Percentiles rank a stretch among this genome's conserved stretches.
Evolutionary conservation across 2,888 invertebrate genomes (phyloP).

Genomic region (Sarcophaga rosellei): DNA sequence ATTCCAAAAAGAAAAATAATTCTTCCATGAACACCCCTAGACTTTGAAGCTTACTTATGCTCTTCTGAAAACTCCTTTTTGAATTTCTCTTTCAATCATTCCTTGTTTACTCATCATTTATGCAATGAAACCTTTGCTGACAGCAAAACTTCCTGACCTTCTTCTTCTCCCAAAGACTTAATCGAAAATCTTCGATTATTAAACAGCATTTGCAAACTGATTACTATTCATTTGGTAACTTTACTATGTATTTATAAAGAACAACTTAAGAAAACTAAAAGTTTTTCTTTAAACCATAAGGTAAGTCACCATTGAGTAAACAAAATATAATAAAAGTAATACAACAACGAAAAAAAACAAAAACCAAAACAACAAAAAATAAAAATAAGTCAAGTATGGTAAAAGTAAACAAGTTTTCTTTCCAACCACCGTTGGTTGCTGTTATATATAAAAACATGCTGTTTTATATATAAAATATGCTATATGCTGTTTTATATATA

Average conservation of each 20-base stretch:
- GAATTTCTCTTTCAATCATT: no score
- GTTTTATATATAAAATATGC: no score
- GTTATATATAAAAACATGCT: no score
- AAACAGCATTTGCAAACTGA: neutral
- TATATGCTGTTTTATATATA: no score
- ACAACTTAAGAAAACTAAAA: conserved; percentile 11
- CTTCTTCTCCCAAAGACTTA: no score
- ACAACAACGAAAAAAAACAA: neutral
- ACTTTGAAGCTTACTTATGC: no score
- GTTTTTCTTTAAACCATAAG: neutral
- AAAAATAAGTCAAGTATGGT: neutral
- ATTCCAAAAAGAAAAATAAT: no score
- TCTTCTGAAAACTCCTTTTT: no score
- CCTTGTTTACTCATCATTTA: no score
- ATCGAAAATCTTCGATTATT: neutral
- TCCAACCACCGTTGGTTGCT: no score
- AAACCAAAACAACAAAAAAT: conserved; percentile 5
- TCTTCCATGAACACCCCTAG: no score
- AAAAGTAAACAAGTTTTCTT: neutral
- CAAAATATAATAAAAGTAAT: neutral
- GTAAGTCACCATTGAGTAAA: neutral
- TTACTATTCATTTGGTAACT: neutral
- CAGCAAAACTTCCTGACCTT: no score
- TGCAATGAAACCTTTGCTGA: neutral
- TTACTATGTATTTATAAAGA: conserved; percentile 7